Percentiles rank a stretch among this genome's conserved stretches.
These are phyloP conservation scores for Anhinga rufa DNA, from an alignment of 2,113 vertebrate genomes.

Conservation along the genomic window DNA sequence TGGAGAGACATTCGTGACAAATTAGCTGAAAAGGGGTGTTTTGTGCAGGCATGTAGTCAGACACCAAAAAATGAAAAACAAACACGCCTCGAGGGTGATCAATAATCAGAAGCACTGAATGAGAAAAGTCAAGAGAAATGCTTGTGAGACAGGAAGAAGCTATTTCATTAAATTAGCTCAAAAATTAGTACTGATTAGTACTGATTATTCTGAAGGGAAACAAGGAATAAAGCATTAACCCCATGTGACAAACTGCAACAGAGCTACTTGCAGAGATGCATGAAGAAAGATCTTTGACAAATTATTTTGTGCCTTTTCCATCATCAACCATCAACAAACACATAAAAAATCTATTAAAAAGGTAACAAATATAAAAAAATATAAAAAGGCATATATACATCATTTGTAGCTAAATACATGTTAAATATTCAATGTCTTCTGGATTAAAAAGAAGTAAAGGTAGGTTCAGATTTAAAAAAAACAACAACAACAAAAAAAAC, in stretches of 20 bases:
- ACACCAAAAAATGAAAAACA: accelerated
- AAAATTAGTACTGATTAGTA: not conserved
- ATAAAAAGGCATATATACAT: not conserved
- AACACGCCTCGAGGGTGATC: not conserved
- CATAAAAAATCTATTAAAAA: not conserved
- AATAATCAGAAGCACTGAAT: not conserved
- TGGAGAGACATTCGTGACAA: not conserved
- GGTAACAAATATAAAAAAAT: too few relatives aligned
- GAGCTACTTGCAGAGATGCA: not conserved
- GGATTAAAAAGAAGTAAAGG: not conserved
- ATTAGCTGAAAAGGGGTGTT: not conserved
- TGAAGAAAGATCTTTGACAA: not conserved
- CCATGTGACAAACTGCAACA: not conserved
- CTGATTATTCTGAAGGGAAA: not conserved
- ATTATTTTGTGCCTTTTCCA: not conserved
- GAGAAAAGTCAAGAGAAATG: not conserved
- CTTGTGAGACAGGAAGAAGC: not conserved
- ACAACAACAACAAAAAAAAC: too few relatives aligned
- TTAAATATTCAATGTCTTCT: not conserved
- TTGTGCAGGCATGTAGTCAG: not conserved
- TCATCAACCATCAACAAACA: not conserved
- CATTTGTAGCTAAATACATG: not conserved
- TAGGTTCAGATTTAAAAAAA: not conserved
- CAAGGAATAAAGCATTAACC: not conserved
- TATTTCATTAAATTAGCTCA: not conserved